Conservation (phyloP, 2,797 vertebrate genomes). For the Remorina albescens region DNA sequence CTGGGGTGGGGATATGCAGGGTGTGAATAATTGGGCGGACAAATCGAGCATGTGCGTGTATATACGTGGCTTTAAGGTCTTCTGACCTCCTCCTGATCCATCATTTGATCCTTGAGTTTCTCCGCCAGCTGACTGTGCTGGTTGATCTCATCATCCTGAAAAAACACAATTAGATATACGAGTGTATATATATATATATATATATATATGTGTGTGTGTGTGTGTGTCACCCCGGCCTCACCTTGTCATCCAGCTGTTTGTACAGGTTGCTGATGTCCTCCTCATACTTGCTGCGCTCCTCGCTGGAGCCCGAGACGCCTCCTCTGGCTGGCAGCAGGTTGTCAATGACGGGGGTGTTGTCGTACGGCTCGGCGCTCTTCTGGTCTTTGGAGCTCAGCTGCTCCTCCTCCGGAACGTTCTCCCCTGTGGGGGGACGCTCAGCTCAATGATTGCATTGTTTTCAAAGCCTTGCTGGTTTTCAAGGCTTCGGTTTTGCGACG, state of each 20-base stretch:
- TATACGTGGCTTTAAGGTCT: no score
- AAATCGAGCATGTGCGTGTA: no score
- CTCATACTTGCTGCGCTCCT: conserved; percentile 88
- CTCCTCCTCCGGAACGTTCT: conserved; percentile 91
- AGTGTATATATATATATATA: no score
- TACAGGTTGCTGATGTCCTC: conserved; percentile 91
- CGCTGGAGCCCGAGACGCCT: conserved; percentile 73
- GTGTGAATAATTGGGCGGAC: no score
- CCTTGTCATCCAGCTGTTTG: conserved; percentile 95
- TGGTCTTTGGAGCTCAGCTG: conserved; percentile 91
- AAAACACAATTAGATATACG: not conserved
- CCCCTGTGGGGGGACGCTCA: conserved; percentile 79
- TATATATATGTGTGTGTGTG: no score
- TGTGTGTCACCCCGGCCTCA: conserved; percentile 54
- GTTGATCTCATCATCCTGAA: conserved; percentile 96
- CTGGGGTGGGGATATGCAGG: conserved; percentile 76
- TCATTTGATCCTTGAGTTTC: conserved; percentile 94
- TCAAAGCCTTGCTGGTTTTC: no score
- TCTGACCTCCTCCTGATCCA: conserved; percentile 93
- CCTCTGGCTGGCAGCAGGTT: conserved; percentile 81
- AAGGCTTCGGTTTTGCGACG: no score
- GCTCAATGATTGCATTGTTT: no score
- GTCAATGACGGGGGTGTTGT: conserved; percentile 89
- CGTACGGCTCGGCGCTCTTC: conserved; percentile 86
- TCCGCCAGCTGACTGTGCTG: conserved; percentile 94